These are phyloP conservation scores for Lasioglossum pauxillum DNA, from an alignment of 2,888 invertebrate species.

Conservation along the genomic window DNA sequence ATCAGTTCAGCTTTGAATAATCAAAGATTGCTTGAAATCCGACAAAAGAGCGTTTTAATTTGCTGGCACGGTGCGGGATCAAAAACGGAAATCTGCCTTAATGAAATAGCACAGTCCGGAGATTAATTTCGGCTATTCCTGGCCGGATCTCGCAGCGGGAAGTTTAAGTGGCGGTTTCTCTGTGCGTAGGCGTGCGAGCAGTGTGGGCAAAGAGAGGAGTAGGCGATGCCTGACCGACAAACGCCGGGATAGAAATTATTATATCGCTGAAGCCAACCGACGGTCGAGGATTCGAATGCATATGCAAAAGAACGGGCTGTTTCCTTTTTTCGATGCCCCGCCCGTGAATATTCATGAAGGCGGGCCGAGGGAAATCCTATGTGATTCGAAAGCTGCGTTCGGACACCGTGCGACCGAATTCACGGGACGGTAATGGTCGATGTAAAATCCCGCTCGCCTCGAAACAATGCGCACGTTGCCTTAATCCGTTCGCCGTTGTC, in stretches of 20 bases:
- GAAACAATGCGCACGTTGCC: not conserved
- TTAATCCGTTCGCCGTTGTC: not conserved
- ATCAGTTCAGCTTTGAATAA: not conserved
- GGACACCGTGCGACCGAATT: slow-evolving; percentile 19
- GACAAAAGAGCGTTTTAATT: not conserved
- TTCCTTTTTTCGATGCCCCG: slow-evolving; percentile 45
- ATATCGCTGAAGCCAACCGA: slow-evolving; percentile 34
- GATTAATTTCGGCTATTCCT: not conserved
- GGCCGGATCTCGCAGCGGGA: not conserved
- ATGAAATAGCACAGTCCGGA: not conserved
- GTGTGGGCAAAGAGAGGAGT: not conserved
- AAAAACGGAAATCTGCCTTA: not conserved
- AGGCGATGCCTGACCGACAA: not conserved
- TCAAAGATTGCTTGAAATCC: not conserved
- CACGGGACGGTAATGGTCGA: slow-evolving; percentile 34
- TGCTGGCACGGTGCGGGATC: not conserved
- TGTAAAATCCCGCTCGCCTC: slow-evolving; percentile 10
- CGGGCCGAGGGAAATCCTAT: slow-evolving; percentile 40
- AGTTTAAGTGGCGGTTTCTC: not conserved
- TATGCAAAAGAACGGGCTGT: slow-evolving; percentile 50
- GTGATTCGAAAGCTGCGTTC: slow-evolving; percentile 45
- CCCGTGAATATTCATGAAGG: slow-evolving; percentile 52
- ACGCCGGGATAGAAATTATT: slow-evolving; percentile 30
- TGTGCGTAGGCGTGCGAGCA: not conserved
- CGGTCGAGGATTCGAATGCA: slow-evolving; percentile 37